These are phyloP conservation scores for Drosophila subsilvestris DNA, from an alignment of 2,888 invertebrate genomes.

Conservation along the genomic window DNA sequence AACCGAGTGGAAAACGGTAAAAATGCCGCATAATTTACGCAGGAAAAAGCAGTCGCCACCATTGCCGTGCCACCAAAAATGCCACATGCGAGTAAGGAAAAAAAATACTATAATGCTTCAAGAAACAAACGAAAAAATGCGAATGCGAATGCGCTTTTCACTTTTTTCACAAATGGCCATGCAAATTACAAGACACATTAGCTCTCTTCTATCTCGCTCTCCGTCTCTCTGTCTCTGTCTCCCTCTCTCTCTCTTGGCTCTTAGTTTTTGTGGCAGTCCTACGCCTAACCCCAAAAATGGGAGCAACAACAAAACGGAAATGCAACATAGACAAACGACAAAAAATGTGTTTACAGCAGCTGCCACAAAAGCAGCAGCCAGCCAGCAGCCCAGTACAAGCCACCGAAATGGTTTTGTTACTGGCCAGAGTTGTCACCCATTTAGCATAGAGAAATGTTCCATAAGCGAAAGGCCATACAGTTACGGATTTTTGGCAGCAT, in stretches of 20 bases:
- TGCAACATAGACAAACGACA: conserved; percentile 51
- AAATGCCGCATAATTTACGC: conserved; percentile 80
- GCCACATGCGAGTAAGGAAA: neutral
- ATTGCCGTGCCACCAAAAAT: conserved; percentile 1
- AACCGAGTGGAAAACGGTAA: conserved; percentile 67
- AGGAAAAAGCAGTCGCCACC: conserved; percentile 32
- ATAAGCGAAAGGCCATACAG: neutral
- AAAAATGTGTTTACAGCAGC: conserved; percentile 72
- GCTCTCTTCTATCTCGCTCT: conserved; percentile 29
- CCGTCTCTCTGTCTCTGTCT: neutral
- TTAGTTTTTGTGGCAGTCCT: conserved; percentile 55
- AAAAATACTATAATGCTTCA: neutral
- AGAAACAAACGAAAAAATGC: conserved; percentile 23
- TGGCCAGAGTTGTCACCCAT: conserved; percentile 25
- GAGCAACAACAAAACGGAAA: conserved; percentile 70
- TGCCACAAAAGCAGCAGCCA: conserved; percentile 36
- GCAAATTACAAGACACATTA: conserved; percentile 78
- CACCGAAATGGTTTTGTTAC: conserved; percentile 38
- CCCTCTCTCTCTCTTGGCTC: neutral
- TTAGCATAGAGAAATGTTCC: neutral
- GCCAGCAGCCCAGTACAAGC: conserved; percentile 27
- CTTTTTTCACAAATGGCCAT: conserved; percentile 74
- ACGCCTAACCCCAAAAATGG: conserved; percentile 74
- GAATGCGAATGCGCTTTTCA: conserved; percentile 58
- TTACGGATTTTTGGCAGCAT: neutral